phyloP scores from a whole-genome alignment of 2,797 vertebrate species.

The Crenuchus spilurus region DNA sequence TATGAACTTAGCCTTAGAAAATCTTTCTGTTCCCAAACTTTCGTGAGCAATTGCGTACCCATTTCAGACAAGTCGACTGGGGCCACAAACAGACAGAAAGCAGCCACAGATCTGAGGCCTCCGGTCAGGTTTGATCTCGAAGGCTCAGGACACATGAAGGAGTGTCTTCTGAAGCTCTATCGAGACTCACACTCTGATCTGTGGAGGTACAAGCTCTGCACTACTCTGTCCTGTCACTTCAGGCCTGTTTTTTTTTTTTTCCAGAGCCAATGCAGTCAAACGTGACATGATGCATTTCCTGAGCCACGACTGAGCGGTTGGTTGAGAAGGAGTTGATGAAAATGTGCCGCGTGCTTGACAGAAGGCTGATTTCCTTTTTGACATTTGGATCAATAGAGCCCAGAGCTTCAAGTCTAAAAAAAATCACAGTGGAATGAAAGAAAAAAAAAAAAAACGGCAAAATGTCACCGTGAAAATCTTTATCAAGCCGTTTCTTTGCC shows the following conservation, averaged over 20 bases:
- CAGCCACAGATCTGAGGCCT: not conserved
- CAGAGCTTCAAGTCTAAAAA: not conserved
- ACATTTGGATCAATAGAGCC: slow-evolving; percentile 9
- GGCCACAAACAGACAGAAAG: not conserved
- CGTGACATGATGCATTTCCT: not conserved
- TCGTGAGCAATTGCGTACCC: not conserved
- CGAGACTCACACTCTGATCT: not conserved
- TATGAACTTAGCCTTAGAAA: not conserved
- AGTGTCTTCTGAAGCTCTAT: not conserved
- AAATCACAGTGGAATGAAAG: not conserved
- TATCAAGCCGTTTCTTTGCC: not conserved
- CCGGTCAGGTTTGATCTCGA: not conserved
- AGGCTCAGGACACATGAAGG: not conserved
- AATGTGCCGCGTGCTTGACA: not conserved
- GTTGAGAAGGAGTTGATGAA: not conserved
- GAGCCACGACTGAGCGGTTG: not conserved
- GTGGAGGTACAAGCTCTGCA: not conserved
- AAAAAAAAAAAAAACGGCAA: not conserved
- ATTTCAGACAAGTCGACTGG: not conserved
- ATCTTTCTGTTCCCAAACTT: not conserved
- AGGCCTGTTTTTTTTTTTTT: not conserved
- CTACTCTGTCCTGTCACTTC: not conserved
- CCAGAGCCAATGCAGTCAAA: not conserved
- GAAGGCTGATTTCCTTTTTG: slow-evolving; percentile 5
- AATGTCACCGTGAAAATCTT: not conserved